These are phyloP conservation scores for Atractosteus spatula DNA, from an alignment of 2,113 vertebrate species.

Conservation along the genomic window DNA sequence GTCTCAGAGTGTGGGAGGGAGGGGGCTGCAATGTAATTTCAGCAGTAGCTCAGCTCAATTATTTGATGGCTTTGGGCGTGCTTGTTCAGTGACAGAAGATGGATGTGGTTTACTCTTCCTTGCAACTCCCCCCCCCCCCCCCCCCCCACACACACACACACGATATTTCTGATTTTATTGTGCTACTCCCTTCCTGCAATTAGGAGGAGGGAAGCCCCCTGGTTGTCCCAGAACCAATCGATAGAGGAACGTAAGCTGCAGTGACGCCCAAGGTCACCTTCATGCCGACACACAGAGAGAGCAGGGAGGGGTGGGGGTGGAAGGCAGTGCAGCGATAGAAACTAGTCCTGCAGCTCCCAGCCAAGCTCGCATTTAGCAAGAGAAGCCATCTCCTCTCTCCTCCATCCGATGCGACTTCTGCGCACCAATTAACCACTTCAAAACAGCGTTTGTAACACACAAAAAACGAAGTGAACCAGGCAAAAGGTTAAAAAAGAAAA, in stretches of 20 bases:
- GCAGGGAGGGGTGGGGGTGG: background rate
- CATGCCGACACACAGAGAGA: conserved; percentile 13
- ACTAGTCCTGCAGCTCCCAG: no score
- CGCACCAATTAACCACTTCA: no score
- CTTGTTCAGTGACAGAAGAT: conserved; percentile 33
- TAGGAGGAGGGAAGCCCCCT: conserved; percentile 43
- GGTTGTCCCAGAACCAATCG: conserved; percentile 38
- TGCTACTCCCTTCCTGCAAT: conserved; percentile 21
- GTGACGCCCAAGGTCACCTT: conserved; percentile 46
- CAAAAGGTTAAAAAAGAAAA: no score
- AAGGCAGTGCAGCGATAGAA: background rate
- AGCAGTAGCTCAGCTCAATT: conserved; percentile 29
- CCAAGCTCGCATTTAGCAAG: no score
- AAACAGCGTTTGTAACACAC: no score
- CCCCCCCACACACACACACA: background rate
- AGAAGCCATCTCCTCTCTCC: no score
- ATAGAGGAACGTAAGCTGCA: conserved; percentile 31
- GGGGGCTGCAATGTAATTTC: conserved; percentile 18
- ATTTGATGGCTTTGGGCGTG: conserved; percentile 34
- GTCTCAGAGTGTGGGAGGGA: background rate
- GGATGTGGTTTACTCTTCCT: conserved; percentile 34
- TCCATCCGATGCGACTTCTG: no score
- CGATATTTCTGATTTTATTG: no score
- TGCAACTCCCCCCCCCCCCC: background rate
- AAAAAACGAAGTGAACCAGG: no score